Conservation (phyloP, 2,888 invertebrate species). For the Arge pagana region DNA sequence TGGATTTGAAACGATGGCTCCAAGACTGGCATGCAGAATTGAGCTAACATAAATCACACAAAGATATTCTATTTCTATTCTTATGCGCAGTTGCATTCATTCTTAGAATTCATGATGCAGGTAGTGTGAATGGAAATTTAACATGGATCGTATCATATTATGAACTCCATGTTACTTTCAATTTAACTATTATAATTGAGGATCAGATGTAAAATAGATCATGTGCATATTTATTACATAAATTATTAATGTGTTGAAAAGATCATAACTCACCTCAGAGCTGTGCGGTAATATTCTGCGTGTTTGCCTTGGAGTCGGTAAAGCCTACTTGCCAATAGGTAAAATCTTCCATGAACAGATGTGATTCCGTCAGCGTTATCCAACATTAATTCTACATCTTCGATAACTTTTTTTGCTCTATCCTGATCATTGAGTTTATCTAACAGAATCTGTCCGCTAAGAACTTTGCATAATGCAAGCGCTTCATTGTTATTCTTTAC, state of each 20-base stretch:
- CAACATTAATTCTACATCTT: conserved; percentile 81
- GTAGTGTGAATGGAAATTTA: no score
- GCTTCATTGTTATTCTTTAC: conserved; percentile 88
- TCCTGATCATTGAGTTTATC: conserved; percentile 79
- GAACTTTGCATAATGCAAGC: conserved; percentile 83
- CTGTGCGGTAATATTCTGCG: conserved; percentile 93
- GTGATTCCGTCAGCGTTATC: conserved; percentile 92
- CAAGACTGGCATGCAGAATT: background rate
- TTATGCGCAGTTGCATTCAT: no score
- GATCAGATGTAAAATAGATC: no score
- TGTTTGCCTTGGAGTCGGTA: conserved; percentile 86
- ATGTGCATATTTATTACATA: no score
- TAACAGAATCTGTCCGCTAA: conserved; percentile 80
- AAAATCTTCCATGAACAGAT: conserved; percentile 91
- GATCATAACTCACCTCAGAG: conserved; percentile 72
- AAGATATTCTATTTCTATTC: no score
- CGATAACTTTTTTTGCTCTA: conserved; percentile 82
- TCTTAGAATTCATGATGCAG: no score
- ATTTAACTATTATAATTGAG: no score
- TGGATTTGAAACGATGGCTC: background rate
- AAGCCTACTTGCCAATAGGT: conserved; percentile 89
- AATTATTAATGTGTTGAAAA: conserved; percentile 1
- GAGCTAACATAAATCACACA: no score
- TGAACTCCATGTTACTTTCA: no score
- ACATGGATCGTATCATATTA: no score